Percentiles rank a stretch among this genome's conserved stretches.
Conservation (phyloP, 2,113 vertebrate species). For the Corythaeola cristata region DNA sequence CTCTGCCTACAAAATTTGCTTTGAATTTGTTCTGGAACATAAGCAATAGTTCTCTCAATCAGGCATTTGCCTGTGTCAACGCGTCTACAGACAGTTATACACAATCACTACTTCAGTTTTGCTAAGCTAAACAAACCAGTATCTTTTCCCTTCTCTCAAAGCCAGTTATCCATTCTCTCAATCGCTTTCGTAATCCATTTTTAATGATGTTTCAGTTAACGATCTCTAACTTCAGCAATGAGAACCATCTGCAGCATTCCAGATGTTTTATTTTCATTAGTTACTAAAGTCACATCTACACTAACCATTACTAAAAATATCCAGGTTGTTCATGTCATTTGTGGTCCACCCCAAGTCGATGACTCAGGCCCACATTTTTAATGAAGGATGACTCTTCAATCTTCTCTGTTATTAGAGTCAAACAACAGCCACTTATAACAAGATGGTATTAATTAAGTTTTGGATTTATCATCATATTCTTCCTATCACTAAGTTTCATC, state of each 20-base stretch:
- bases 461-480: background rate
- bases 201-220: background rate
- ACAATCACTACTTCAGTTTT: background rate
- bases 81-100: background rate
- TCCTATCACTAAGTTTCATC: background rate
- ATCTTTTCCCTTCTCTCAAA: background rate
- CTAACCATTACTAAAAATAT: background rate
- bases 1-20: background rate
- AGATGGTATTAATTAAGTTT: background rate
- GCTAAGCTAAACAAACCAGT: background rate
- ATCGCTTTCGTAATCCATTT: background rate
- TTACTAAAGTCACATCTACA: background rate
- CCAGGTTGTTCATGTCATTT: background rate
- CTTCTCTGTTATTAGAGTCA: background rate
- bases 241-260: background rate
- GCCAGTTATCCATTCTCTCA: background rate
- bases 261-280: background rate
- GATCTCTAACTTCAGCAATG: background rate
- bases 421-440: background rate
- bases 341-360: background rate
- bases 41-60: background rate
- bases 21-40: background rate
- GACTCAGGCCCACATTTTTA: background rate
- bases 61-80: fast-evolving
- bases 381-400: background rate